Evolutionary conservation across 2,888 invertebrate species (phyloP), one percentile per base, ranked within the genome.

Genomic region (Merodon equestris): DNA sequence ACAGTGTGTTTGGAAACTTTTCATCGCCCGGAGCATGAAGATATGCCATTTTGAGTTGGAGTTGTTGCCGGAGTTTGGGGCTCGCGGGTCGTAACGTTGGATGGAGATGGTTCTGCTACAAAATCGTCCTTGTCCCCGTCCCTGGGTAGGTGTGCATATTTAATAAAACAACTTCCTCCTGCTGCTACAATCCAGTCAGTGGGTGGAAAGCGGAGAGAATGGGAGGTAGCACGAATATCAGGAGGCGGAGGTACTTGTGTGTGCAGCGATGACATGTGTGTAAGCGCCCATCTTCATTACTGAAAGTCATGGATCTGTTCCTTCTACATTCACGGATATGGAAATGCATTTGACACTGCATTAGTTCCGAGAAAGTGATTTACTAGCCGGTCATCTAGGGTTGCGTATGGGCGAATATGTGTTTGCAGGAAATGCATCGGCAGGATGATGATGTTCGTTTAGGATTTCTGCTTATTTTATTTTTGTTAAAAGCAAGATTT

Each of bases 91-190:
- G 36, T 36, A 36, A 9, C 5, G 10, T 10, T 17, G 38, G 47
- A 38, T 42, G 61, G 36, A 51, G 40, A 38, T 47, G 51, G 70
- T 68, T 56, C 50, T 70, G 63, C 63, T 57, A 70, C 70, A 75
- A 63, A 75, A 76, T 76, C 10, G 5, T 66, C 71, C 27, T 50
- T 53, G 48, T 70, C 47, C 51, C 38, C 42, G 50, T 57, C 67
- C 47, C 63, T 27, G 70, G 63, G 79, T 63, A 74, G 79, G 79
- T 74, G 79, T 79, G 79, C 79, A 79, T 79, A 79, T 79, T 79
- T 74, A 74, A 79, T 72, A 72, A 51, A 70, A 79, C 48, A 63
- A 73, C 63, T 79, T 79, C 74, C 40, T 40, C 56, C 58, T 60
- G 57, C 58, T 54, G 58, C 58, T 45, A 51, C 14, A 27, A 7